Base-by-base conservation (phyloP, 2,888 invertebrate species). In the Tetramorium bicarinatum region DNA sequence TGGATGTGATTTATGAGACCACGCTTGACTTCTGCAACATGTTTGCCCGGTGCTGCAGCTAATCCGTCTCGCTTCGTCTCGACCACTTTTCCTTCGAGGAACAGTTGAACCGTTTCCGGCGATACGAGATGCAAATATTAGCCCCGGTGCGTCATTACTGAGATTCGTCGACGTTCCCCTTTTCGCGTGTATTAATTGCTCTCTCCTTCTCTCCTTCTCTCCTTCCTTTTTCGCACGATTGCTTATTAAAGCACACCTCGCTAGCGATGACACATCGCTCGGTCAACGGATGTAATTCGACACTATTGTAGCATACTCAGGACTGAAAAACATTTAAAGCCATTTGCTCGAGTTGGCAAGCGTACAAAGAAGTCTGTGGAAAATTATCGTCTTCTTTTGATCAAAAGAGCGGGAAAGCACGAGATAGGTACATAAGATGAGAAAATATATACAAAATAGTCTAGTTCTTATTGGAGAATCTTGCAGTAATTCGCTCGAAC, bases 1-100 rank as follows among this genome's bases (percentile, higher is more conserved):
- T 72, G 82, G 75, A 67, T 82, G 84, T 90, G 89, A 91, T 91
- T 91, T 90, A 91, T 89, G 88, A 86, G 89, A 85, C 88, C 81
- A 56, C 47, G 77, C 62, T 83, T 77, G 72, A 85, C 80, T 85
- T 80, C 62, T 72, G 82, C 76, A 85, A 76, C 83, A 79, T 75
- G 79, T 82, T 86, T 82, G 74, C 61, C 52, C 69, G 76, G 76
- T 49, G 56, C 76, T 69, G 54, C 69, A 67, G 75, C 75, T 82
- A 87, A 85, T 83, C 84, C 83, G 75, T 84, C 82, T 84, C 83
- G 86, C 82, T 80, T 77, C 83, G 59, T 56, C 79, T 79, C 71
- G 47, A 47, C 47, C 79, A 69, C 79, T 80, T 71, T 71, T 79
- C 59, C 71, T 79, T 80, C 18, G 72, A 71, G 59, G 47, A 59